Evolutionary conservation across 2,113 vertebrate genomes (phyloP).

Genomic region (Takifugu flavidus): DNA sequence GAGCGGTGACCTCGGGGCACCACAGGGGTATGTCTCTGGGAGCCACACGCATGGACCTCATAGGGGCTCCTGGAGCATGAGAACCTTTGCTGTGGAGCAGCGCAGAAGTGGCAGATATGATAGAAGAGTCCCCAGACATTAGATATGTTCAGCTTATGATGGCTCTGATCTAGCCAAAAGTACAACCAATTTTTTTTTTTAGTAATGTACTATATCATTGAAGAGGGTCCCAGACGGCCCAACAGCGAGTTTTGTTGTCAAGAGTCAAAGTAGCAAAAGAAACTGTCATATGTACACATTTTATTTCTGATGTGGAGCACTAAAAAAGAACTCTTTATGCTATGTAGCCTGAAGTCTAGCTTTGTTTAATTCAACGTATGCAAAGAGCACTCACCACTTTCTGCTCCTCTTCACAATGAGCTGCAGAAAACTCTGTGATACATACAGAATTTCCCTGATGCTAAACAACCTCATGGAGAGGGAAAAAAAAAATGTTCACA

Average conservation of each 20-base stretch:
- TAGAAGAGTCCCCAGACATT: constrained; percentile 14
- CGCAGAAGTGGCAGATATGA: not conserved
- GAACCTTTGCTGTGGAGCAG: constrained; percentile 1
- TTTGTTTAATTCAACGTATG: too few relatives aligned
- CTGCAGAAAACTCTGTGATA: too few relatives aligned
- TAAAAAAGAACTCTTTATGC: too few relatives aligned
- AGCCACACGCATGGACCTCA: constrained; percentile 8
- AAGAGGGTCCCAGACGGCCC: constrained; percentile 15
- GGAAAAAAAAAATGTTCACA: too few relatives aligned
- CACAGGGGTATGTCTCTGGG: constrained; percentile 16
- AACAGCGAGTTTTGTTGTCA: constrained; percentile 9
- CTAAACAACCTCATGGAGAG: not conserved
- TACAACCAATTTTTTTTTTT: constrained; percentile 29
- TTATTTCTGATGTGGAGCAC: too few relatives aligned
- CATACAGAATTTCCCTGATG: too few relatives aligned
- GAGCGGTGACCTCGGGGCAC: constrained; percentile 27
- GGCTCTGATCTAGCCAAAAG: constrained; percentile 24
- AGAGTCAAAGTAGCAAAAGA: too few relatives aligned
- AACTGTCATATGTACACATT: too few relatives aligned
- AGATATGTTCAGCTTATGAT: constrained; percentile 28
- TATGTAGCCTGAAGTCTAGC: too few relatives aligned
- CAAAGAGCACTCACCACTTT: too few relatives aligned
- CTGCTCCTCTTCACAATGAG: too few relatives aligned
- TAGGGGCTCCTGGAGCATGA: constrained; percentile 30
- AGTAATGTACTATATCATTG: constrained; percentile 13